Evolutionary conservation across 2,113 vertebrate genomes (phyloP).

Genomic region (Zosterops pallidus): DNA sequence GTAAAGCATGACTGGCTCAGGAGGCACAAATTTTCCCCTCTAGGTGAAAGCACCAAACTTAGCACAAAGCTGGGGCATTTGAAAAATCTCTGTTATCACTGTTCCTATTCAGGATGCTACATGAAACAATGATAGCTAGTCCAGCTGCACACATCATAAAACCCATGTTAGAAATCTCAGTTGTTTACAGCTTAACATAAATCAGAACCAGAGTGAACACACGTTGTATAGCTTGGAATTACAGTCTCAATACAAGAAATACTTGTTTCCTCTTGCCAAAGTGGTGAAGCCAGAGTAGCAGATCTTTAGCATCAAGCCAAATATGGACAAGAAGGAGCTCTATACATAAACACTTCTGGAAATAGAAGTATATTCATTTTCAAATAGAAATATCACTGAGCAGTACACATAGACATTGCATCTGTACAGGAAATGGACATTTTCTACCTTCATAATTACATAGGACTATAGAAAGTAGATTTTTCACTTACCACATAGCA

Average conservation of each 20-base stretch:
- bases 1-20: not conserved
- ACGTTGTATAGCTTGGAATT: not conserved
- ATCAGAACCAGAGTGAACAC: not conserved
- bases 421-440: not conserved
- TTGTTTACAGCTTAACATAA: not conserved
- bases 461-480: not conserved
- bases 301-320: not conserved
- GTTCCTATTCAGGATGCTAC: not conserved
- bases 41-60: not conserved
- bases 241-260: not conserved
- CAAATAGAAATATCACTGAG: not conserved
- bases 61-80: rapidly evolving
- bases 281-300: not conserved
- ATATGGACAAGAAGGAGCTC: not conserved
- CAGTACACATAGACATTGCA: not conserved
- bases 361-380: slow-evolving; percentile 16
- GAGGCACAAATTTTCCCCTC: not conserved
- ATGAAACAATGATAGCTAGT: not conserved
- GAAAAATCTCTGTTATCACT: not conserved
- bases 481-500: slow-evolving; percentile 31
- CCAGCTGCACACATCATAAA: not conserved
- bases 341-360: not conserved
- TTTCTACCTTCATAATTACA: not conserved
- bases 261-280: not conserved
- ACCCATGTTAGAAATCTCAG: not conserved